phyloP scores from a whole-genome alignment of 2,888 invertebrate genomes.

The Athrips mouffetella region DNA sequence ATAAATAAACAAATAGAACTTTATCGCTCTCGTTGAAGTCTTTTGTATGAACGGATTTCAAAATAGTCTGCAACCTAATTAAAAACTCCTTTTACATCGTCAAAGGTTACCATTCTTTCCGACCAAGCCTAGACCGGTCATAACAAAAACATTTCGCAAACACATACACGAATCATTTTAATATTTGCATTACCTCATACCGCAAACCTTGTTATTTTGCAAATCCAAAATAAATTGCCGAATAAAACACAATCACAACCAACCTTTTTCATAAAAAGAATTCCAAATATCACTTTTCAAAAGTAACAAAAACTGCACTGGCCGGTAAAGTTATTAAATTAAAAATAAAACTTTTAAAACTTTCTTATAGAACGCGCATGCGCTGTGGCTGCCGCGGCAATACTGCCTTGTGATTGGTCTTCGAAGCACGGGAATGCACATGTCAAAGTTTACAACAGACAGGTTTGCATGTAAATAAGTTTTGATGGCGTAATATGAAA shows the following conservation, averaged over 20 bases:
- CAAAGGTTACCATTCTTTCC: slow-evolving; percentile 25
- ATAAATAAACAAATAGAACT: not conserved
- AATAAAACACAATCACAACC: slow-evolving; percentile 19
- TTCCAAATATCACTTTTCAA: slow-evolving; percentile 12
- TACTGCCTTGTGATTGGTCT: slow-evolving; percentile 59
- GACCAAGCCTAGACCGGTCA: slow-evolving; percentile 27
- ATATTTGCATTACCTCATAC: slow-evolving; percentile 45
- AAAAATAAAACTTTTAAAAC: slow-evolving; percentile 4
- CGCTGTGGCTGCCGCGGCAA: slow-evolving; percentile 44
- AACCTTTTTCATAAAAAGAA: slow-evolving; percentile 18
- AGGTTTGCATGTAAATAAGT: slow-evolving; percentile 39
- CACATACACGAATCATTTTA: slow-evolving; percentile 34
- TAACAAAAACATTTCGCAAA: slow-evolving; percentile 51
- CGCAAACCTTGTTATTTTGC: slow-evolving; percentile 25
- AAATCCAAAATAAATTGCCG: slow-evolving; percentile 35
- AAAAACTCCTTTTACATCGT: slow-evolving; percentile 21
- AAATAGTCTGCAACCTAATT: not conserved
- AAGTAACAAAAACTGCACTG: slow-evolving; percentile 20
- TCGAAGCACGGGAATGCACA: slow-evolving; percentile 56
- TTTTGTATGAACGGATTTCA: slow-evolving; percentile 34
- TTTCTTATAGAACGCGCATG: slow-evolving; percentile 45
- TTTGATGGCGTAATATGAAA: slow-evolving; percentile 29
- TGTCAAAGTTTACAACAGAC: slow-evolving; percentile 45
- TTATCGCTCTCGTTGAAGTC: slow-evolving; percentile 42
- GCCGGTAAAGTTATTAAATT: slow-evolving; percentile 7